Evolutionary conservation across 2,113 vertebrate genomes (phyloP).

Genomic region (Phylloscopus trochiloides): DNA sequence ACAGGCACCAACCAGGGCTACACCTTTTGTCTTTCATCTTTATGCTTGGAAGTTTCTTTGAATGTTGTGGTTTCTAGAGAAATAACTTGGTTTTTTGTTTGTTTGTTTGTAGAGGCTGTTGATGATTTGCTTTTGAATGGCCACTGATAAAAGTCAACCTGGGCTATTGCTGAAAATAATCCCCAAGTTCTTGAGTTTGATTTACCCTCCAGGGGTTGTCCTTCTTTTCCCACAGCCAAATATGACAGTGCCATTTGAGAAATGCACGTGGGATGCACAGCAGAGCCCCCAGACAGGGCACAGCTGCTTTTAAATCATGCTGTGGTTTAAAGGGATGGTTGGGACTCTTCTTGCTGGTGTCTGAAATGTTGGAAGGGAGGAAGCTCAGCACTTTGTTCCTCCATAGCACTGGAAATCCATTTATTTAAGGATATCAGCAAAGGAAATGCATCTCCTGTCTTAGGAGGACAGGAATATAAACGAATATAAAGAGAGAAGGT

Average conservation of each 20-base stretch:
- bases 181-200: background rate
- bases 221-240: background rate
- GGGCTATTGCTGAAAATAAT: background rate
- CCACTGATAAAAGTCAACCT: background rate
- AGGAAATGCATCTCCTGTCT: background rate
- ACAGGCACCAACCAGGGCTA: too few relatives aligned
- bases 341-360: background rate
- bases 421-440: background rate
- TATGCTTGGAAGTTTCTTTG: background rate
- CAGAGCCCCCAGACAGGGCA: background rate
- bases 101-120: background rate
- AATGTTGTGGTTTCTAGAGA: background rate
- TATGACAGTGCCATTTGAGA: background rate
- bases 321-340: background rate
- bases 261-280: background rate
- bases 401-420: background rate
- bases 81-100: background rate
- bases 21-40: background rate
- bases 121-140: background rate
- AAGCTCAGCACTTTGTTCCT: background rate
- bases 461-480: background rate
- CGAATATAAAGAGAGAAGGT: background rate
- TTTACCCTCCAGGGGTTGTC: background rate
- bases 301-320: accelerated
- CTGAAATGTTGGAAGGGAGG: background rate